phyloP scores from a whole-genome alignment of 2,888 invertebrate species.

The Hofmannophila pseudospretella region DNA sequence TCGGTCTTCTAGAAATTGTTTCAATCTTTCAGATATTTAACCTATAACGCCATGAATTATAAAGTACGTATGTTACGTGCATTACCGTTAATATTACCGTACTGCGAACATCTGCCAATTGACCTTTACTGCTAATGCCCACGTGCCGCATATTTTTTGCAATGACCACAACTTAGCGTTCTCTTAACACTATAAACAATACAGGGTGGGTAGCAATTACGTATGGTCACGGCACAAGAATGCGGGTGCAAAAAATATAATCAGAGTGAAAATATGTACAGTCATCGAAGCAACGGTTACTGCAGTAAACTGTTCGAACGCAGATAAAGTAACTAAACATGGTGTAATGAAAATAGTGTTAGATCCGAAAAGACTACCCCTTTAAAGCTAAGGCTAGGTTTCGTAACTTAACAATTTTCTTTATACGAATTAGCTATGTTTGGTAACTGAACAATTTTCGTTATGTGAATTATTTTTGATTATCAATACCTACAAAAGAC shows the following conservation, averaged over 20 bases:
- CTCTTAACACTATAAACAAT: slow-evolving; percentile 13
- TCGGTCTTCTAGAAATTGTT: no score
- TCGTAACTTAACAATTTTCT: no score
- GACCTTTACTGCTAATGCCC: slow-evolving; percentile 51
- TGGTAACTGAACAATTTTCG: no score
- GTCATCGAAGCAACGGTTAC: slow-evolving; percentile 3
- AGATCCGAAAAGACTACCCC: no score
- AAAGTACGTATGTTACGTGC: no score
- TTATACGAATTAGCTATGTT: no score
- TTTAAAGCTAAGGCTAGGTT: no score
- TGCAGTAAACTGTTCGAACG: not conserved
- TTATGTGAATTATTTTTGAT: no score
- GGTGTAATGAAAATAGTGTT: no score
- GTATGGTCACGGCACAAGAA: slow-evolving; percentile 19
- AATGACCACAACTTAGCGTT: slow-evolving; percentile 35
- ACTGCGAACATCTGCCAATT: slow-evolving; percentile 49
- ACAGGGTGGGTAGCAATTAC: slow-evolving; percentile 25
- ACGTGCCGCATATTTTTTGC: slow-evolving; percentile 20
- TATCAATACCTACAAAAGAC: no score
- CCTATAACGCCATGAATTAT: no score
- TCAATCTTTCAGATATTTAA: no score
- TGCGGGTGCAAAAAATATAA: slow-evolving; percentile 23
- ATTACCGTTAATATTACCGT: slow-evolving; percentile 32
- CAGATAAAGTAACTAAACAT: slow-evolving; percentile 4
- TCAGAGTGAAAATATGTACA: not conserved